Evolutionary conservation across 2,113 vertebrate species (phyloP).

Genomic region (Corydoras maculifer): DNA sequence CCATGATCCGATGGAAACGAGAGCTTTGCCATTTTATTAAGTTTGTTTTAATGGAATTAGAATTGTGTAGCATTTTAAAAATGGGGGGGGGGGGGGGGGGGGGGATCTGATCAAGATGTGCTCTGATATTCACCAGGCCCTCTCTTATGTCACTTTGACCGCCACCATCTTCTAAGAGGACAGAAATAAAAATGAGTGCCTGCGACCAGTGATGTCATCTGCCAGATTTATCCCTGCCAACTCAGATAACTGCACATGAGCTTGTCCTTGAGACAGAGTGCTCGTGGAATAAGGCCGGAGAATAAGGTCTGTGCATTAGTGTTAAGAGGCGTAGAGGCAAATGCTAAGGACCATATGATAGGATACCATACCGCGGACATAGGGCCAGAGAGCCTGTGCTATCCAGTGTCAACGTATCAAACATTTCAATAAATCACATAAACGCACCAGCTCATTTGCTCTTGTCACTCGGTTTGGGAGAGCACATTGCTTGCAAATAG

Average conservation of each 20-base stretch:
- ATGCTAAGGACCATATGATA: slow-evolving; percentile 46
- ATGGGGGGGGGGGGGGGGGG: not conserved
- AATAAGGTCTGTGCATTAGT: slow-evolving; percentile 50
- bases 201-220: slow-evolving; percentile 63
- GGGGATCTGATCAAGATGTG: slow-evolving; percentile 25
- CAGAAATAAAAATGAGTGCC: slow-evolving; percentile 68
- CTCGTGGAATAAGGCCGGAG: slow-evolving; percentile 36
- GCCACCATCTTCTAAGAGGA: slow-evolving; percentile 48
- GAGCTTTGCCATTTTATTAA: not conserved
- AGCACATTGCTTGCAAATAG: not conserved
- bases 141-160: slow-evolving; percentile 35
- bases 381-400: no score
- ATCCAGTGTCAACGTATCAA: no score
- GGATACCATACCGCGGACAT: no score
- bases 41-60: not conserved
- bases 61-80: not conserved
- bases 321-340: slow-evolving; percentile 54
- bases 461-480: slow-evolving; percentile 2
- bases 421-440: no score
- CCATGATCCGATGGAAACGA: not conserved
- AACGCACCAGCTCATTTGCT: slow-evolving; percentile 2
- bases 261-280: slow-evolving; percentile 66
- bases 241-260: slow-evolving; percentile 56
- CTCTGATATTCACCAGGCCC: slow-evolving; percentile 34
- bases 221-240: slow-evolving; percentile 63